Base-by-base conservation (phyloP, 2,113 vertebrate genomes). In the Podarcis raffonei region DNA sequence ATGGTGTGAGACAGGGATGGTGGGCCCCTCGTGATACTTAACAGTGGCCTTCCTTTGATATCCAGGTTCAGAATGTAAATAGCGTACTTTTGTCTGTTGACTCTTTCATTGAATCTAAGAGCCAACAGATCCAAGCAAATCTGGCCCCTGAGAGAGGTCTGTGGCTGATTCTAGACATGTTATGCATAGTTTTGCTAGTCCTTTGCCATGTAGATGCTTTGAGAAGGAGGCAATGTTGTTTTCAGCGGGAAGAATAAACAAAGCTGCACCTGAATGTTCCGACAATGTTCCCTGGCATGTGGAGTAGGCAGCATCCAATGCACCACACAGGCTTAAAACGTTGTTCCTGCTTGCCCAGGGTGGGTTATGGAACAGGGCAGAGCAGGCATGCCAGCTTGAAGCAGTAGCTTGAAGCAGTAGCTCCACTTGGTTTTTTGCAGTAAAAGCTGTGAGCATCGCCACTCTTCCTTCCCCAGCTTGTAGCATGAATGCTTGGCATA, bases 51-150 rank as follows among this genome's bases (percentile, higher is more conserved):
- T 18, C 74, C 76, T 22, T 42, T 78, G 62, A 83, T 48, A 22
- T 68, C 71, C 72, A 32, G 22, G 72, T 72, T 78, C 74, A 16
- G n/a, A 78, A 35, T 90, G 85, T 90, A 90, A 87, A 78, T 90
- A 87, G 65, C 35, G 20, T 59, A 83, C 25, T 69, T n/a, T 37
- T 66, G 27, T 59, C 80, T 78, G 48, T 72, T 69, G 74, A 25
- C 9, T 25, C 79, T 79, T 84, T 83, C 20, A 57, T 62, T 78
- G 80, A 82, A 78, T 39, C 42, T 25, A 39, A 83, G 62, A 62
- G 35, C 39, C 65, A 11, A 78, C 66, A 42, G 27, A 42, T 25
- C 65, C 65, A 83, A 86, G 37, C 27, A 18, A 87, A 42, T 18
- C n/a, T 37, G 37, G n/a, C 16, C 30, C 39, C 37, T 2, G 8